Evolutionary conservation across 2,888 invertebrate species (phyloP), one percentile per base, ranked within the genome.

Genomic region (Leucoma salicis): DNA sequence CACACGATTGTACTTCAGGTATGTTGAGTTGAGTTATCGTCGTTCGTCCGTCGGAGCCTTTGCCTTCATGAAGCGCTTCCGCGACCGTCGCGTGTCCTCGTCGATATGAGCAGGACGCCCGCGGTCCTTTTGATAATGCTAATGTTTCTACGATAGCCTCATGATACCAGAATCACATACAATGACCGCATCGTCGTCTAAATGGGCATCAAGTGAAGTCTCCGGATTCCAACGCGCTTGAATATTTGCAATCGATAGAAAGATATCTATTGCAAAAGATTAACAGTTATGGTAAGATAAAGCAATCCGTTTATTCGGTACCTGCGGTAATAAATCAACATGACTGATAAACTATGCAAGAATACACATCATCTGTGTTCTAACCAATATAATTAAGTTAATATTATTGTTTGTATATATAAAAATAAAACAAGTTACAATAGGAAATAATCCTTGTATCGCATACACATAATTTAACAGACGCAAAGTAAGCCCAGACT

Each of bases 91-190:
- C 71, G 72, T 78, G 83, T 82, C 80, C 77, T 68, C 79, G 63
- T 72, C 75, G 85, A 85, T 85, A 83, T 74, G 74, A 82, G 70
- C 82, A 77, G 77, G 81, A 82, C 81, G 77, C 81, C 77, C 68
- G 84, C 83, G 85, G 85, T 69, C 78, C 82, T 84, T 81, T 83
- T 85, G 86, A 86, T 87, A 86, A 85, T 83, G 84, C 82, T 85
- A 87, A 87, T 86, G 84, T 83, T 74, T 56, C 68, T 66, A 63
- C 74, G 86, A 84, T 84, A 82, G 75, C 61, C 61, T 66, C 66
- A 69, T 66, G 83, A 84, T 85, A 83, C 75, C 61, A 70, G 63
- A 74, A 71, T 74, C 78, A 82, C 78, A 82, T 74, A 82, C 81
- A 85, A 82, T 80, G 73, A 77, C 69, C 70, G 76, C 68, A 62